Conservation (phyloP, 2,797 vertebrate genomes). For the Pteropus rufus region DNA sequence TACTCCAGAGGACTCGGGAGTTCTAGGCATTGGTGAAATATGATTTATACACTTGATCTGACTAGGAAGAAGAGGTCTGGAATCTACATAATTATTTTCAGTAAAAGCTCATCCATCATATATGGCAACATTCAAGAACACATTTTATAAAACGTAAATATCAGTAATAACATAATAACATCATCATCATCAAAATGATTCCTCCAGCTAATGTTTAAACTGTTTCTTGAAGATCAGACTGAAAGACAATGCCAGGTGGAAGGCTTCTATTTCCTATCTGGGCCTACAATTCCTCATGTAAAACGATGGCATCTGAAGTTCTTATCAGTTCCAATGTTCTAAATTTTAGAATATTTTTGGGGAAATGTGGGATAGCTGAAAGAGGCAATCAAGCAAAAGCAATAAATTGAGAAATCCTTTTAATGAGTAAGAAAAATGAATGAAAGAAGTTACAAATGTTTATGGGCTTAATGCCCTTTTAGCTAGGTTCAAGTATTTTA, state of each 20-base stretch:
- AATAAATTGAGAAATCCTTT: background rate
- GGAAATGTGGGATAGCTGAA: background rate
- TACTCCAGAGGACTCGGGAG: background rate
- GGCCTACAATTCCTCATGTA: background rate
- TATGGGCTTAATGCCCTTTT: background rate
- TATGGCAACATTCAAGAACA: background rate
- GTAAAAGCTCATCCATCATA: background rate
- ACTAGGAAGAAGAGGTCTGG: background rate
- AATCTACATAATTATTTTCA: constrained; percentile 17
- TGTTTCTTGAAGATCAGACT: background rate
- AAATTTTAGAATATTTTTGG: constrained; percentile 36
- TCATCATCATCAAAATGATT: constrained; percentile 16
- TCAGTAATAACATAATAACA: background rate
- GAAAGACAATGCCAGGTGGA: constrained; percentile 17
- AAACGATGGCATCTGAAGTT: background rate
- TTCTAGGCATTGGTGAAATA: background rate
- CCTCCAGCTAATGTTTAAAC: constrained; percentile 4
- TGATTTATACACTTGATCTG: background rate
- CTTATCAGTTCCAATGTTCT: background rate
- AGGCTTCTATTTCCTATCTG: background rate
- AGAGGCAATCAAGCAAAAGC: constrained; percentile 1
- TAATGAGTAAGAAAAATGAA: constrained; percentile 1
- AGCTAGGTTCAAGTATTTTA: background rate
- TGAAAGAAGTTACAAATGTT: background rate
- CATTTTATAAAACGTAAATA: constrained; percentile 2